A percentile compares a stretch with the other conserved stretches of the same genome.
phyloP scores from a whole-genome alignment of 2,888 invertebrate genomes.

The Ochlodes sylvanus region DNA sequence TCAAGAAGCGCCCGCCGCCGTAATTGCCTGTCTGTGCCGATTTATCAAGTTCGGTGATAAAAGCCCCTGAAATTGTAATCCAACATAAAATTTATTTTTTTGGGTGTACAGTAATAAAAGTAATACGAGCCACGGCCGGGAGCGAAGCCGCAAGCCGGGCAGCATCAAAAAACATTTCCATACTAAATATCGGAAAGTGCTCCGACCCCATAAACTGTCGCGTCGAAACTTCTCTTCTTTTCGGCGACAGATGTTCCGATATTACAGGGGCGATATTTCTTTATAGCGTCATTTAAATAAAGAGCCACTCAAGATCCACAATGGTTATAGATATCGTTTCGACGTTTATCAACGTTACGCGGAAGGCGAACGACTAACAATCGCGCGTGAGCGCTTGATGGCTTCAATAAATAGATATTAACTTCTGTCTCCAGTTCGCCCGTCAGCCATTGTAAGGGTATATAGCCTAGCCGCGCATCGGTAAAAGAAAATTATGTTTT shows the following conservation, averaged over 20 bases:
- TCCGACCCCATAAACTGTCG: conserved; percentile 69
- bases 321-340: conserved; percentile 55
- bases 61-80: conserved; percentile 8
- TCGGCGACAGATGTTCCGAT: conserved; percentile 74
- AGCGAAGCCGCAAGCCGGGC: conserved; percentile 24
- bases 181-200: conserved; percentile 68
- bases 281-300: conserved; percentile 78
- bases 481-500: neutral
- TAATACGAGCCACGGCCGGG: conserved; percentile 23
- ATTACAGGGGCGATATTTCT: conserved; percentile 71
- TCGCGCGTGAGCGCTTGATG: conserved; percentile 15
- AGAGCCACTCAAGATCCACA: conserved; percentile 62
- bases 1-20: neutral
- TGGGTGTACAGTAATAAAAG: conserved; percentile 26
- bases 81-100: neutral
- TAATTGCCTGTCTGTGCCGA: neutral
- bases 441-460: neutral
- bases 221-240: conserved; percentile 72
- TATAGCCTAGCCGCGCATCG: neutral
- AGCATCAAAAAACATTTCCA: conserved; percentile 66
- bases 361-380: conserved; percentile 32
- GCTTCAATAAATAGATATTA: conserved; percentile 16
- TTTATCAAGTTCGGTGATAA: neutral
- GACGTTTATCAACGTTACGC: conserved; percentile 55
- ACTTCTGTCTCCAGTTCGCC: neutral